Evolutionary conservation across 2,888 invertebrate species (phyloP), one percentile per base, ranked within the genome.

Genomic region (Torymus tubicola): DNA sequence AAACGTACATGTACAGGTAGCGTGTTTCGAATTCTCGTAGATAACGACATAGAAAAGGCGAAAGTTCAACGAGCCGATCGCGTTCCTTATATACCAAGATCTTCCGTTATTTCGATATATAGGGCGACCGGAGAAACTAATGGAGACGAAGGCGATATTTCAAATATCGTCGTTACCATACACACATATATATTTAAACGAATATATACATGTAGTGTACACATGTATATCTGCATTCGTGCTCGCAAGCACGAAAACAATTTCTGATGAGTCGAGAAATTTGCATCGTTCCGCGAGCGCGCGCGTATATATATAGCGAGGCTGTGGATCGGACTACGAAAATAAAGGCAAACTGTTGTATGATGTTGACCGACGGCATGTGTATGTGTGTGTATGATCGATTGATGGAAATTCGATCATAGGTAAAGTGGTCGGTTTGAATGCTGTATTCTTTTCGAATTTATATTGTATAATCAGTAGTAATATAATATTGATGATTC

Each of bases 321-420:
- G 31, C 2, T 31, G 31, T 31, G 31, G 31, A 2, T 5, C 31
- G 31, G 2, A 58, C 50, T 50, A 21, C 65, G n/a, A 58, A 65
- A 67, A 74, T 18, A 60, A 75, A 75, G 52, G 60, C 18, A 75
- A 68, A 75, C 61, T 68, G 58, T 52, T 21, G 58, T 52, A 53
- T 31, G 50, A 42, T 68, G 58, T 52, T 52, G 58, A 60, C 61
- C 53, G 50, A 42, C 67, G 42, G 58, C 42, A 16, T 11, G 3
- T n/a, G 50, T 16, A 42, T n/a, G 2, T 24, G 24, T 24, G 16
- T 18, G 21, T 8, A 3, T 61, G 60, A 75, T 67, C 67, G 67
- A 75, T 75, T 24, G 63, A 3, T 18, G 1, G 13, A 60, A 31
- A 31, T 31, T 31, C 31, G 31, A 60, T 65, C 42, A 52, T 58